Percentiles rank a stretch among this genome's conserved stretches.
Evolutionary conservation across 64 coral and sea anemone genomes (phyloP).

Genomic region (Stylophora pistillata): DNA sequence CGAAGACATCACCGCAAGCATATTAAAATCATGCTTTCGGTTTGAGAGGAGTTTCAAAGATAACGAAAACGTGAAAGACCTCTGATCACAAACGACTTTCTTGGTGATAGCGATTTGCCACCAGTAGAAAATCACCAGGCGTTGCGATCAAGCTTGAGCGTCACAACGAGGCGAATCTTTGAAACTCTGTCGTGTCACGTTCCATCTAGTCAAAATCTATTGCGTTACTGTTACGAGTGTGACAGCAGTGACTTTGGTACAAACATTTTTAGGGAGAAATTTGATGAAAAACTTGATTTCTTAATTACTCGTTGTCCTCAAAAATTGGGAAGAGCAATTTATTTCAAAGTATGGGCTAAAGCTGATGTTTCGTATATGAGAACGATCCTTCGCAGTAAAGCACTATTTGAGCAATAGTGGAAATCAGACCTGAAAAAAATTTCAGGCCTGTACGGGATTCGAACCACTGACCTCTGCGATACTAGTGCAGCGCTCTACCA

Average conservation of each 20-base stretch:
- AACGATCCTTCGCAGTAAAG: too few species aligned
- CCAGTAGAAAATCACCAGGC: slow-evolving; percentile 46
- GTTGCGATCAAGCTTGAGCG: slow-evolving; percentile 16
- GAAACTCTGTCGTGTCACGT: not conserved
- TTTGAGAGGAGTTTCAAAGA: not conserved
- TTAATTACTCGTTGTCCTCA: too few species aligned
- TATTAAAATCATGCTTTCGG: slow-evolving; percentile 29
- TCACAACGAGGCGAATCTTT: slow-evolving; percentile 19
- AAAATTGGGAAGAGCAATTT: too few species aligned
- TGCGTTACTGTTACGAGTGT: not conserved
- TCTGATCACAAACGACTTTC: slow-evolving; percentile 1
- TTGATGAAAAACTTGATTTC: too few species aligned
- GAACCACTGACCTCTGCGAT: too few species aligned
- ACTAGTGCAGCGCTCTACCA: too few species aligned
- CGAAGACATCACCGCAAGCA: slow-evolving; percentile 26
- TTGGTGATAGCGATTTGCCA: slow-evolving; percentile 1
- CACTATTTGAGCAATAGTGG: too few species aligned
- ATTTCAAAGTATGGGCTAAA: too few species aligned
- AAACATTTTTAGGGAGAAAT: not conserved
- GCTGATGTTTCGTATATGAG: not conserved
- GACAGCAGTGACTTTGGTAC: too few species aligned
- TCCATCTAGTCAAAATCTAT: not conserved
- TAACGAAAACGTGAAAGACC: not conserved
- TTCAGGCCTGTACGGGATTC: too few species aligned
- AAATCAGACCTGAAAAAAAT: too few species aligned